phyloP scores from a whole-genome alignment of 2,888 invertebrate species.

The Orthonevra nobilis region DNA sequence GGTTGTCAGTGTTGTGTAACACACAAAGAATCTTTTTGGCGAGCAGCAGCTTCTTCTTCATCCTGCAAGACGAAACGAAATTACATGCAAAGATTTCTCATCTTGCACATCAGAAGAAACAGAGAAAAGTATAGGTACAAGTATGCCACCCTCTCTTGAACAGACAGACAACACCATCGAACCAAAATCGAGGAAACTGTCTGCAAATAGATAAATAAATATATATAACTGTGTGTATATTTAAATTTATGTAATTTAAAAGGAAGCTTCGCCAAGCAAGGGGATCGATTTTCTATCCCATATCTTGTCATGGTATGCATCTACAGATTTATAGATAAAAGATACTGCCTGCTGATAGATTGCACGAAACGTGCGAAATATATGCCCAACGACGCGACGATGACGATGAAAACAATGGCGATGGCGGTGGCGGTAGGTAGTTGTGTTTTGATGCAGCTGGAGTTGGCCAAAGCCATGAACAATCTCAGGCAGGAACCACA shows the following conservation, averaged over 20 bases:
- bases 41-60: too few relatives aligned
- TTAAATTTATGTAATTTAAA: too few relatives aligned
- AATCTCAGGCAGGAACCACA: not conserved
- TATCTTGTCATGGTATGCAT: not conserved
- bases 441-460: too few relatives aligned
- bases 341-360: conserved; percentile 8
- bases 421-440: conserved; percentile 1
- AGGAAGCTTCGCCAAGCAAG: too few relatives aligned
- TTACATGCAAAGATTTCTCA: too few relatives aligned
- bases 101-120: too few relatives aligned
- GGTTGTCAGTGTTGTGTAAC: too few relatives aligned
- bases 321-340: not conserved
- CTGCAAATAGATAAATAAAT: not conserved
- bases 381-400: conserved; percentile 14
- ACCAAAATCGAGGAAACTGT: conserved; percentile 14
- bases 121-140: not conserved
- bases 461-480: too few relatives aligned
- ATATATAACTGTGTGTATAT: too few relatives aligned
- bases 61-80: too few relatives aligned
- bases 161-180: not conserved
- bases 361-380: conserved; percentile 39
- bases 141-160: not conserved
- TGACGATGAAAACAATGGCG: too few relatives aligned
- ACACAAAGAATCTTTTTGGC: too few relatives aligned
- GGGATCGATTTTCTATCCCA: conserved; percentile 38